A percentile compares a stretch with the other conserved stretches of the same genome.
These are phyloP conservation scores for Chesias legatella DNA, from an alignment of 2,888 invertebrate species.

Conservation along the genomic window DNA sequence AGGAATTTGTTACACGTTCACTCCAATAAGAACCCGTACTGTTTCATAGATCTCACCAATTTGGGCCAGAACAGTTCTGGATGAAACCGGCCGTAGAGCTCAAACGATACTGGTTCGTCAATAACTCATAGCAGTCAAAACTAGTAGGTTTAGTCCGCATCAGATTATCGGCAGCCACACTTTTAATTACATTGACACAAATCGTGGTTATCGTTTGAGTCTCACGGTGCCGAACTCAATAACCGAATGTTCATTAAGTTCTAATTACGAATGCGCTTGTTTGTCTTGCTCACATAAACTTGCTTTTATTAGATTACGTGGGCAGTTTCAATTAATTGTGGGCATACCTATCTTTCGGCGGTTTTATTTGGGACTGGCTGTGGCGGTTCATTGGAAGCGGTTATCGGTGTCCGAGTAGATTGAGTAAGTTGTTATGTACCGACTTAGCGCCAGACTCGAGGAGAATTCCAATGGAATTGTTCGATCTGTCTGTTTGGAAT, in stretches of 20 bases:
- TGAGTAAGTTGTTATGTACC: conserved; percentile 64
- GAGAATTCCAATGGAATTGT: conserved; percentile 36
- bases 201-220: conserved; percentile 75
- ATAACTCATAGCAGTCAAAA: conserved; percentile 65
- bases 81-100: conserved; percentile 41
- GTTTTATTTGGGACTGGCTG: conserved; percentile 65
- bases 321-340: conserved; percentile 79
- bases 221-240: conserved; percentile 78
- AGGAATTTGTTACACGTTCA: conserved; percentile 61
- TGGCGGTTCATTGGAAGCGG: conserved; percentile 26
- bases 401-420: conserved; percentile 75
- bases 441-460: conserved; percentile 51
- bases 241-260: conserved; percentile 77
- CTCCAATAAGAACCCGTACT: conserved; percentile 45
- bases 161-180: conserved; percentile 76
- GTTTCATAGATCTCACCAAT: conserved; percentile 32
- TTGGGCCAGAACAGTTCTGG: conserved; percentile 25
- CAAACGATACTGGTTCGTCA: conserved; percentile 53
- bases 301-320: conserved; percentile 80
- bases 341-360: conserved; percentile 70
- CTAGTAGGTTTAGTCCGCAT: conserved; percentile 65
- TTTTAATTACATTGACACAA: conserved; percentile 80
- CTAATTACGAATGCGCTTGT: conserved; percentile 80
- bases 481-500: conserved; percentile 36
- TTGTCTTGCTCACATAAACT: conserved; percentile 77